Evolutionary conservation across 2,888 invertebrate species (phyloP), one percentile per base, ranked within the genome.

Genomic region (Ormyrus labotus): DNA sequence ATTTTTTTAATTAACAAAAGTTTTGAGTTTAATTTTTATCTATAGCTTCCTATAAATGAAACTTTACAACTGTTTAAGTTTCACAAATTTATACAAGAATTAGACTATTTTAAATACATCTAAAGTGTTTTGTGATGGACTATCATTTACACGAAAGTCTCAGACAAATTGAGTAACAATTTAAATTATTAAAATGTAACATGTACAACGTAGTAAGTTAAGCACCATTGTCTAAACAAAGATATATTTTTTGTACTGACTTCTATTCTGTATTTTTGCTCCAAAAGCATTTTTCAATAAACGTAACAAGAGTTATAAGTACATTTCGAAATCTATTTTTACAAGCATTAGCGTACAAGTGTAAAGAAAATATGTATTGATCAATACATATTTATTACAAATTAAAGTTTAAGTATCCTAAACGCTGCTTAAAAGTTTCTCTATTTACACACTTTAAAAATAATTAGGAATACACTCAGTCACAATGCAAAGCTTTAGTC

Each of bases 231-330:
- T 67, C 34, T 78, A 82, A 68, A 86, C 74, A 84, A 83, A 85
- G 64, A 86, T 88, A 89, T 90, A 90, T 90, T 89, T 90, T 90
- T 89, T 89, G 85, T 89, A 89, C 89, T 87, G 86, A 88, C 84
- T 84, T 86, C 83, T 87, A 84, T 84, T 79, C 80, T 80, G 77
- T 77, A 80, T 80, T 80, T 74, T 77, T 78, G 68, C 77, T 74
- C 67, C 34, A 57, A 68, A 76, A 74, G 10, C 34, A 48, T 86
- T 87, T 86, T 83, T 83, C 77, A 88, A 86, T 87, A 88, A 88
- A 87, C 80, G 63, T 80, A 81, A 55, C 55, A 76, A 79, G 53
- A 60, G 34, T 34, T 34, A 11, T 79, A 80, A 77, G 68, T 73
- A 79, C 60, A 34, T 13, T 55, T 67, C 63, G n/a, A 51, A 76